Evolutionary conservation across 2,113 vertebrate genomes (phyloP).

Genomic region (Nesogale talazaci): DNA sequence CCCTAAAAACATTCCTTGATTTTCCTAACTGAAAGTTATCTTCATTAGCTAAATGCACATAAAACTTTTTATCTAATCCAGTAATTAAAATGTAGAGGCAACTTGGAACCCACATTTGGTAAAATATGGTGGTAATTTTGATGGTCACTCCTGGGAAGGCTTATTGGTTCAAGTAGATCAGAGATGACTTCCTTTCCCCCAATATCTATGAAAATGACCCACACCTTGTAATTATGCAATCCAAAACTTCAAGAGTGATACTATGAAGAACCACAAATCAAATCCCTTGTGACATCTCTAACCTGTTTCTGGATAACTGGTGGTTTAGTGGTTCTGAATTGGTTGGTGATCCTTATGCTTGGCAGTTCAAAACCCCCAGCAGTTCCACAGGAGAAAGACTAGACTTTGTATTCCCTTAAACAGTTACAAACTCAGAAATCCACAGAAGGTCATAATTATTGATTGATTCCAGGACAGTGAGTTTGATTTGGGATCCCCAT

Average conservation of each 20-base stretch:
- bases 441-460: too few relatives aligned
- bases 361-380: too few relatives aligned
- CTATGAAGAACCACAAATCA: neutral
- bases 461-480: too few relatives aligned
- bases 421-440: too few relatives aligned
- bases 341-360: too few relatives aligned
- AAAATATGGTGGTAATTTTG: neutral
- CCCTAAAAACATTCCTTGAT: neutral
- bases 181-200: neutral
- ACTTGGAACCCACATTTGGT: neutral
- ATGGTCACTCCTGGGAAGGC: neutral
- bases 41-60: neutral
- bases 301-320: too few relatives aligned
- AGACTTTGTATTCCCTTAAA: too few relatives aligned
- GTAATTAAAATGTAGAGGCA: neutral
- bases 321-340: too few relatives aligned
- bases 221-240: neutral
- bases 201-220: neutral
- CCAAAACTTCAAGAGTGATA: neutral
- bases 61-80: neutral
- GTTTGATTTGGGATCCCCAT: neutral
- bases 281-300: neutral
- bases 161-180: neutral
- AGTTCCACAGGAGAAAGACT: too few relatives aligned
- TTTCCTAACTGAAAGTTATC: neutral